phyloP scores from a whole-genome alignment of 2,797 vertebrate species.

The Pangasius mekongensis region DNA sequence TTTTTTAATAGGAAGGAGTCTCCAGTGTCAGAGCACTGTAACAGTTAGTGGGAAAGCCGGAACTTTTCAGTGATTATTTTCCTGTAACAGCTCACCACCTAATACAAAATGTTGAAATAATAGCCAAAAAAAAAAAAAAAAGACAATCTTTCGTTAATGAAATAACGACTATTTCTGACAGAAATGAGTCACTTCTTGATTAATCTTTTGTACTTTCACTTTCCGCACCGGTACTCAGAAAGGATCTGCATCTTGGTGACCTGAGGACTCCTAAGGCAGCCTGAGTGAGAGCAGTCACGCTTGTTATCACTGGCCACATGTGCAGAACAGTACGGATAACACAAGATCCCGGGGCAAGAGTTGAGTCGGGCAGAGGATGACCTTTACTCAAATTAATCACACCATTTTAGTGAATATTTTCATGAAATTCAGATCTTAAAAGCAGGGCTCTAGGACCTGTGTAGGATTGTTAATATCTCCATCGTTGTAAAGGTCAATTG shows the following conservation, averaged over 20 bases:
- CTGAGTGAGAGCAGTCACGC: background rate
- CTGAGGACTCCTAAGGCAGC: background rate
- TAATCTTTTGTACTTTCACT: background rate
- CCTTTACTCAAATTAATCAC: background rate
- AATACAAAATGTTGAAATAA: background rate
- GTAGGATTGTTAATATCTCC: background rate
- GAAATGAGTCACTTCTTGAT: conserved; percentile 5
- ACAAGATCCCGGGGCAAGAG: background rate
- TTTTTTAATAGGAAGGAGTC: background rate
- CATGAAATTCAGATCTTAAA: background rate
- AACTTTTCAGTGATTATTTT: background rate
- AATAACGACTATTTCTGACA: background rate
- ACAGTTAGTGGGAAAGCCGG: background rate
- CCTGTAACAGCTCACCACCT: background rate
- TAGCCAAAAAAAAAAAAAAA: background rate
- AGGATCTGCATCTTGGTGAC: conserved; percentile 4
- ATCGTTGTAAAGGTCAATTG: conserved; percentile 12
- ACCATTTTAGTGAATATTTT: background rate
- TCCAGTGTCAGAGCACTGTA: background rate
- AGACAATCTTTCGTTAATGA: background rate
- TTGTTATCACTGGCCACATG: background rate
- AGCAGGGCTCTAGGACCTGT: background rate
- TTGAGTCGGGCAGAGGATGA: background rate
- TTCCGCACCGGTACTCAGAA: background rate
- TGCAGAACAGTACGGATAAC: background rate